Percentiles rank a stretch among this genome's conserved stretches.
Evolutionary conservation across 2,113 vertebrate species (phyloP).

Genomic region (Oreotrochilus melanogaster): DNA sequence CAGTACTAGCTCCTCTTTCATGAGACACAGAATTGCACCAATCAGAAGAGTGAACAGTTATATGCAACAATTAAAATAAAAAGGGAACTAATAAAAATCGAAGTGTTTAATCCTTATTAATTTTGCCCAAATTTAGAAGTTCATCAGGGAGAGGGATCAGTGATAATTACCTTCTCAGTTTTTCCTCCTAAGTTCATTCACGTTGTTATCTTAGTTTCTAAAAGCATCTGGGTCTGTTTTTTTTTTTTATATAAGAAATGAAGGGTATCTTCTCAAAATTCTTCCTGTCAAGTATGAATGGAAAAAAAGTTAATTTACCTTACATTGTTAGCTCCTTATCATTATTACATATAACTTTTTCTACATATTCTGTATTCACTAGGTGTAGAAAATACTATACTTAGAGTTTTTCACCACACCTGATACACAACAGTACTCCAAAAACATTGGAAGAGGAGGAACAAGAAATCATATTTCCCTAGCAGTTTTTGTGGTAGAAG

Average conservation of each 20-base stretch:
- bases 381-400: not conserved
- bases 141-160: not conserved
- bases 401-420: not conserved
- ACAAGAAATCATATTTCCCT: not conserved
- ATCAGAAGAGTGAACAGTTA: not conserved
- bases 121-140: not conserved
- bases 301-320: not conserved
- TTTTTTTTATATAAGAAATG: not conserved
- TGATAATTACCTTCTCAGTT: not conserved
- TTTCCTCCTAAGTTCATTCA: not conserved
- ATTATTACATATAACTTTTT: not conserved
- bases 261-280: not conserved
- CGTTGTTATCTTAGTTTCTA: not conserved
- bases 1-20: not conserved
- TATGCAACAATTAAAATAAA: not conserved
- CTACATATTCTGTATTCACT: not conserved
- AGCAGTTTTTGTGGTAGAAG: not conserved
- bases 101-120: not conserved
- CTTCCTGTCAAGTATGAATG: not conserved
- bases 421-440: not conserved
- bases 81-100: accelerated
- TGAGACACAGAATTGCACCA: not conserved
- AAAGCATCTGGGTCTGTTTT: not conserved
- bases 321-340: not conserved
- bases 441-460: not conserved